A percentile compares a stretch with the other conserved stretches of the same genome.
Evolutionary conservation across 2,888 invertebrate species (phyloP).

Genomic region (Drosophila mayaguana): DNA sequence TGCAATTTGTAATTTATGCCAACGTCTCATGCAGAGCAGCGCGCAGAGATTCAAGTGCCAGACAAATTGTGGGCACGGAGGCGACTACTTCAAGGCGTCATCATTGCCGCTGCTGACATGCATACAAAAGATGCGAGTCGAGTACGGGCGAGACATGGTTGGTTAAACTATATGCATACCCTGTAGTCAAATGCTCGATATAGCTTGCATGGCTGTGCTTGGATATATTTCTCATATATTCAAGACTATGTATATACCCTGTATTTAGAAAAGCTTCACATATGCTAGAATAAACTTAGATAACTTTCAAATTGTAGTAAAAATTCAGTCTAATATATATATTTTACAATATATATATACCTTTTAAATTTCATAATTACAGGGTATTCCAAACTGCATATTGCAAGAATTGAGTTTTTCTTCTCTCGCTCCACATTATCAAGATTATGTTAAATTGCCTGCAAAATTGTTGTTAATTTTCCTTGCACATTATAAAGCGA

Average conservation of each 20-base stretch:
- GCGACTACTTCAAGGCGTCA: constrained; percentile 49
- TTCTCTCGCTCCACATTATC: constrained; percentile 55
- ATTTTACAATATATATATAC: no score
- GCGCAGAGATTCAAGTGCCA: constrained; percentile 62
- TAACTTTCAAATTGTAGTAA: not conserved
- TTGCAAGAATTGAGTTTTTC: constrained; percentile 22
- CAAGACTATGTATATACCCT: not conserved
- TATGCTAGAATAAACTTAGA: no score
- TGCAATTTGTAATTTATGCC: constrained; percentile 76
- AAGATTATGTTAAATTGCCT: constrained; percentile 79
- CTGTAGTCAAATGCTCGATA: constrained; percentile 1
- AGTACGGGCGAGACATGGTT: no score
- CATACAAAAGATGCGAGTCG: constrained; percentile 50
- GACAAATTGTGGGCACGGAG: constrained; percentile 61
- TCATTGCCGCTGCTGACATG: constrained; percentile 51
- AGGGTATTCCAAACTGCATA: constrained; percentile 51
- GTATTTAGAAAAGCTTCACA: not conserved
- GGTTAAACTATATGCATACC: constrained; percentile 15
- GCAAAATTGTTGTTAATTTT: constrained; percentile 79
- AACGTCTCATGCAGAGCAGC: constrained; percentile 52
- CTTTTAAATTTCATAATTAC: not conserved
- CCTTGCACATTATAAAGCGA: constrained; percentile 74
- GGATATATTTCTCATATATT: no score
- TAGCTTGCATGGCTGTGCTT: not conserved
- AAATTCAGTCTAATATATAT: no score